phyloP scores from a whole-genome alignment of 2,797 vertebrate genomes.

The Sebastes melanostomus region DNA sequence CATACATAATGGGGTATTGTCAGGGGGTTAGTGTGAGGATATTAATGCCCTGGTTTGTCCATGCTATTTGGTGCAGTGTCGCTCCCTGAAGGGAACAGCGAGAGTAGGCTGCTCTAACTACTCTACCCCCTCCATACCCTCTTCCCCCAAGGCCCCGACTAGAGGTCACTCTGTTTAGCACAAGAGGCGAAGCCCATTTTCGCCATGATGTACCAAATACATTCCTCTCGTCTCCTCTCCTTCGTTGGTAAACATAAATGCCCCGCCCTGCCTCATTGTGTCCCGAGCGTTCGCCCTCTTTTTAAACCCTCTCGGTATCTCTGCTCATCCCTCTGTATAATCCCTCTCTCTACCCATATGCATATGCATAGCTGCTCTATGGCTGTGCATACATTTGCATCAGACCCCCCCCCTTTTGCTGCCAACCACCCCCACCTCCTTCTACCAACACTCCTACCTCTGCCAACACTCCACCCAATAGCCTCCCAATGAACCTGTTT shows the following conservation, averaged over 20 bases:
- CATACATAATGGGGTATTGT: slow-evolving; percentile 84
- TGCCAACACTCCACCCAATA: slow-evolving; percentile 65
- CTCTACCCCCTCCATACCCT: slow-evolving; percentile 64
- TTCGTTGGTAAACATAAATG: slow-evolving; percentile 63
- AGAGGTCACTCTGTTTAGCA: slow-evolving; percentile 85
- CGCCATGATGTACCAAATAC: slow-evolving; percentile 61
- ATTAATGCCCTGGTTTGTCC: slow-evolving; percentile 83
- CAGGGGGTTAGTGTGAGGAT: slow-evolving; percentile 80
- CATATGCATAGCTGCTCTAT: slow-evolving; percentile 78
- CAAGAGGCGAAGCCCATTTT: slow-evolving; percentile 70
- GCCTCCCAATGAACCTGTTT: slow-evolving; percentile 78
- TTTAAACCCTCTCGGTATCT: slow-evolving; percentile 70
- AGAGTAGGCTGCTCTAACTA: slow-evolving; percentile 77
- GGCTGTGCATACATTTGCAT: slow-evolving; percentile 80
- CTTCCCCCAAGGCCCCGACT: slow-evolving; percentile 71
- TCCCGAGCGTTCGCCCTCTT: slow-evolving; percentile 62
- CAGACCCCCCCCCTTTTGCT: slow-evolving; percentile 18
- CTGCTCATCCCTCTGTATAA: slow-evolving; percentile 73
- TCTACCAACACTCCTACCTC: slow-evolving; percentile 41
- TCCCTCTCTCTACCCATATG: slow-evolving; percentile 69
- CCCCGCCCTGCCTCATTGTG: slow-evolving; percentile 63
- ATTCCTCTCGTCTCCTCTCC: slow-evolving; percentile 16
- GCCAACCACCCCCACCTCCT: slow-evolving; percentile 7
- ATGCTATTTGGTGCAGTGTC: slow-evolving; percentile 79
- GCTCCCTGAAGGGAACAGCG: slow-evolving; percentile 81